Percentiles rank a stretch among this genome's conserved stretches.
Evolutionary conservation across 2,113 vertebrate species (phyloP).

Genomic region (Silurus meridionalis): DNA sequence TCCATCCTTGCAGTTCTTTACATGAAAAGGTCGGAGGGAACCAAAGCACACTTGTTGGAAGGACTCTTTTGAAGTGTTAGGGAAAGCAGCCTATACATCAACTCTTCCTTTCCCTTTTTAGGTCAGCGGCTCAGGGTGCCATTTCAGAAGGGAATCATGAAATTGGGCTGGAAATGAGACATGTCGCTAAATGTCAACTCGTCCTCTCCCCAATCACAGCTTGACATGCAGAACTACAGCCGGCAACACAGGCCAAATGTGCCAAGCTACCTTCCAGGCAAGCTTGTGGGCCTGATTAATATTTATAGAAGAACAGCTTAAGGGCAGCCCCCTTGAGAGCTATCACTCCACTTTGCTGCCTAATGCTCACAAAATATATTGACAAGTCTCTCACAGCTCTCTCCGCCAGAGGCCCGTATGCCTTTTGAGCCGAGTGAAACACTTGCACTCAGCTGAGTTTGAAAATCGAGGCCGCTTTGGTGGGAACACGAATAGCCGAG

Average conservation of each 20-base stretch:
- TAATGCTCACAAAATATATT: slow-evolving; percentile 73
- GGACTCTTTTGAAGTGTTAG: not conserved
- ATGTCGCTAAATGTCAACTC: slow-evolving; percentile 67
- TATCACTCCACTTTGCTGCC: slow-evolving; percentile 65
- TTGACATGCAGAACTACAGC: slow-evolving; percentile 66
- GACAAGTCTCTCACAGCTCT: slow-evolving; percentile 66
- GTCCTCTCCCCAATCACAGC: slow-evolving; percentile 60
- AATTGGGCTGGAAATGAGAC: slow-evolving; percentile 62
- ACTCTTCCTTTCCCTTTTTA: slow-evolving; percentile 13
- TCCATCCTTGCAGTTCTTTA: not conserved
- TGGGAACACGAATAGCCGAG: slow-evolving; percentile 51
- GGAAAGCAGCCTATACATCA: slow-evolving; percentile 16
- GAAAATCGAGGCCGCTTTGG: slow-evolving; percentile 52
- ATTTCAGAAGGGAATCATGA: slow-evolving; percentile 51
- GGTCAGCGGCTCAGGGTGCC: slow-evolving; percentile 44
- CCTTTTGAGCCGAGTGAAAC: slow-evolving; percentile 37
- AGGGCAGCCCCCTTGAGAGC: slow-evolving; percentile 73
- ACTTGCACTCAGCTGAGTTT: slow-evolving; percentile 29
- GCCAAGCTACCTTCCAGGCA: slow-evolving; percentile 71
- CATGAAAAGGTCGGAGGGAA: not conserved
- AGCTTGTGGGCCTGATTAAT: slow-evolving; percentile 74
- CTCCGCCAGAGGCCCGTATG: slow-evolving; percentile 40
- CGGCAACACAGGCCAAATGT: slow-evolving; percentile 68
- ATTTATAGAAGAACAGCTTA: slow-evolving; percentile 76
- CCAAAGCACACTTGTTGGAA: not conserved